Base-by-base conservation (phyloP, 64 coral and sea anemone genomes). In the Montipora capricornis region DNA sequence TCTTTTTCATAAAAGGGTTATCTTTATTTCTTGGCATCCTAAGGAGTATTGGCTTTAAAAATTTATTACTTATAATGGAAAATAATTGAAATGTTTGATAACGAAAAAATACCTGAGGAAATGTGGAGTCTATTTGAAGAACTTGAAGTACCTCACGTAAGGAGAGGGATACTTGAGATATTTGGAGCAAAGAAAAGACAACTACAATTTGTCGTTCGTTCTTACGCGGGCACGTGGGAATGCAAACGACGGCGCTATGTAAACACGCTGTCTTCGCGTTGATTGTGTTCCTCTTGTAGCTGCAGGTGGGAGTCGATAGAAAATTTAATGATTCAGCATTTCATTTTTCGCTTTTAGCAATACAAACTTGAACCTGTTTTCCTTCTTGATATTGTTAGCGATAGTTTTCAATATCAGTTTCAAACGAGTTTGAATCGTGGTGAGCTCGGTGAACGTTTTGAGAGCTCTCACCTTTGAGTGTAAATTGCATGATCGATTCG, bases 401-500 rank as follows among this genome's bases (percentile, higher is more conserved):
- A 71, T 86, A 47, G 66, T 71, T 86, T 86, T 69, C 82, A 86
- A 86, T 86, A 86, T 86, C 82, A 86, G 44, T 80, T 64, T 89
- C 68, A 53, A 69, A 49, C 80, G 45, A 47, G 69, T 82, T 55
- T 49, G 70, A 76, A 53, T 84, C 69, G 68, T 16, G 71, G 87
- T 94, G 58, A 49, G 82, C 51, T 76, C 50, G 51, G 58, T 24
- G 67, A 17, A 86, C 61, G 0, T 86, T 86, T 86, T 19, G 82
- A 86, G 57, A 59, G 45, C 57, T 87, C 92, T 88, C 68, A 77
- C 80, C 62, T 84, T 87, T 73, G 73, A 90, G 93, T 98, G 96
- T 98, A 98, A 98, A 98, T 95, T 95, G 90, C 80, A 91, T 85
- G 93, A 95, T 98, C 83, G 89, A 45, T 88, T 94, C 80, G 74